phyloP scores from a whole-genome alignment of 2,888 invertebrate genomes.

The Limnephilus marmoratus region DNA sequence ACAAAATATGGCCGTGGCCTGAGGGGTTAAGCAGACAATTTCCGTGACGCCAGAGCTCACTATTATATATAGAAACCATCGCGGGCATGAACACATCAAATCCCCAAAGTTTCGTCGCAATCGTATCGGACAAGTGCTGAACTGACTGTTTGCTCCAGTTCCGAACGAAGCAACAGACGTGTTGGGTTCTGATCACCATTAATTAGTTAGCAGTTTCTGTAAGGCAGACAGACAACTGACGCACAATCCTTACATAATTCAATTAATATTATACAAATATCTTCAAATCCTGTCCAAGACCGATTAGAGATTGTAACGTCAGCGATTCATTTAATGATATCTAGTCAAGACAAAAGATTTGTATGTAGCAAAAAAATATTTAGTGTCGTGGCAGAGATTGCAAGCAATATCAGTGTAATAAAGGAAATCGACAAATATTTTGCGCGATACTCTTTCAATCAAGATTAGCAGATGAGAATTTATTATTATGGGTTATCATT shows the following conservation, averaged over 20 bases:
- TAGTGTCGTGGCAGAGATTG: background rate
- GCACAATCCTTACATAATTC: background rate
- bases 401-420: background rate
- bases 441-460: background rate
- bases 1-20: too few species aligned
- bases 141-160: background rate
- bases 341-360: background rate
- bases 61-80: too few species aligned
- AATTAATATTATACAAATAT: background rate
- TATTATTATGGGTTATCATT: background rate
- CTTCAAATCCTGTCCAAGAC: background rate
- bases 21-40: too few species aligned
- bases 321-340: background rate
- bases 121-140: too few species aligned
- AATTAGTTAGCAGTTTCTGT: too few species aligned
- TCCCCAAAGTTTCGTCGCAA: too few species aligned
- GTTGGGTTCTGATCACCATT: too few species aligned
- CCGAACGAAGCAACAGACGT: background rate
- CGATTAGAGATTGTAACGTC: background rate
- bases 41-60: too few species aligned
- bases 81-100: too few species aligned
- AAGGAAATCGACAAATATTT: background rate
- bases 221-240: background rate
- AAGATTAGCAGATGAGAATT: background rate
- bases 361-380: background rate